Percentiles rank a stretch among this genome's conserved stretches.
These are phyloP conservation scores for Parnassius mnemosyne DNA, from an alignment of 2,888 invertebrate species.

Conservation along the genomic window DNA sequence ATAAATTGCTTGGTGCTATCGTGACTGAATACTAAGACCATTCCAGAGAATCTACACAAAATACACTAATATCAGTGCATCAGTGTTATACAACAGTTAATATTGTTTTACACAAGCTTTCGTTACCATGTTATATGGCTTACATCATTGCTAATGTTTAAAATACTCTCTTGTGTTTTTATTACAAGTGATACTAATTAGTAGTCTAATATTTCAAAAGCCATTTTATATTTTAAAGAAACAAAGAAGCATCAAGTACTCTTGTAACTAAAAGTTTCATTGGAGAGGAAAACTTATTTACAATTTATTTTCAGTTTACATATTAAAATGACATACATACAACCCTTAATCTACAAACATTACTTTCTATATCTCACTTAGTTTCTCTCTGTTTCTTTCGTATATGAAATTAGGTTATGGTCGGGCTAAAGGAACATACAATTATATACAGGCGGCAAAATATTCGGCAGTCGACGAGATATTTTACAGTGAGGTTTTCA, in stretches of 20 bases:
- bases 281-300: slow-evolving; percentile 15
- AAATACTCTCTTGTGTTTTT: neutral
- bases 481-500: neutral
- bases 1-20: slow-evolving; percentile 41
- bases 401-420: neutral
- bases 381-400: neutral
- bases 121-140: neutral
- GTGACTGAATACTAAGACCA: slow-evolving; percentile 17
- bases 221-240: no score
- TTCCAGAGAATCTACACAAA: slow-evolving; percentile 8
- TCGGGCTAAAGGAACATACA: slow-evolving; percentile 17
- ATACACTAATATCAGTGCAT: no score
- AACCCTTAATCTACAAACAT: slow-evolving; percentile 22
- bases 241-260: no score
- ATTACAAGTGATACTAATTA: slow-evolving; percentile 4
- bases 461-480: neutral
- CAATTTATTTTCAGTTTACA: slow-evolving; percentile 8
- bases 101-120: no score
- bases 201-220: neutral
- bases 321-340: slow-evolving; percentile 19
- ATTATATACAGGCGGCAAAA: neutral
- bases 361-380: slow-evolving; percentile 21
- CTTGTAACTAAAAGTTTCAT: neutral
- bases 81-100: no score
- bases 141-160: neutral